These are phyloP conservation scores for Orius laevigatus DNA, from an alignment of 1,140 invertebrate species.

Conservation along the genomic window DNA sequence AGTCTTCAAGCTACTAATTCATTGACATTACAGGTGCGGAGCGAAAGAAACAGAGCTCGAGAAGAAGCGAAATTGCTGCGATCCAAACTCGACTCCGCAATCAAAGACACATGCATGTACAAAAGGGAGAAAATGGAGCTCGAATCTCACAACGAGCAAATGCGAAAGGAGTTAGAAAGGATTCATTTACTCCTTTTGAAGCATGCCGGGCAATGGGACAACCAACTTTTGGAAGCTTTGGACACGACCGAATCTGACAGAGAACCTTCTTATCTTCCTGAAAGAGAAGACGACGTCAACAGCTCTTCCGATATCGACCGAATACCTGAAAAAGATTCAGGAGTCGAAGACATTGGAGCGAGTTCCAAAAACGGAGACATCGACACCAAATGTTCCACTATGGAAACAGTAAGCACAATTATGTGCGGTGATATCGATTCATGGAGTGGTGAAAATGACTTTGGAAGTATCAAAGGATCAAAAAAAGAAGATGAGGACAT, in stretches of 20 bases:
- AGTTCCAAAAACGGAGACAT: conserved; percentile 30
- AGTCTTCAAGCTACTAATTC: too few relatives aligned
- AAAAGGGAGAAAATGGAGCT: conserved; percentile 69
- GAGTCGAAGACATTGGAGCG: conserved; percentile 42
- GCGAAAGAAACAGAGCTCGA: conserved; percentile 69
- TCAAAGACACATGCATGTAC: conserved; percentile 57
- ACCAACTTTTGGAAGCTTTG: conserved; percentile 30
- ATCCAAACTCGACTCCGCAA: conserved; percentile 55
- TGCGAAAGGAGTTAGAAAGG: conserved; percentile 65
- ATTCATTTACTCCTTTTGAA: conserved; percentile 47
- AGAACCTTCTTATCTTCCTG: conserved; percentile 24
- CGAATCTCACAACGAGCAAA: conserved; percentile 59
- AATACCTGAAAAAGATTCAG: conserved; percentile 19
- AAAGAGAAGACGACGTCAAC: conserved; percentile 13
- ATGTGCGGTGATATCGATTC: conserved; percentile 4
- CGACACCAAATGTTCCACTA: too few relatives aligned
- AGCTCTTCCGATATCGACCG: conserved; percentile 4
- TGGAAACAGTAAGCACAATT: conserved; percentile 6
- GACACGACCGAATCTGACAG: conserved; percentile 28
- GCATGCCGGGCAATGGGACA: conserved; percentile 33
- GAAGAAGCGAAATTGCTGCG: conserved; percentile 72
- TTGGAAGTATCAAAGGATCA: conserved; percentile 1
- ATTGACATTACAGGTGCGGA: conserved; percentile 39
- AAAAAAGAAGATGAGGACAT: conserved; percentile 23
- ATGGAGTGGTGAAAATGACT: conserved; percentile 16